Percentiles rank a stretch among this genome's conserved stretches.
These are phyloP conservation scores for Heliothis subflexa DNA, from an alignment of 1,140 invertebrate species.

Conservation along the genomic window DNA sequence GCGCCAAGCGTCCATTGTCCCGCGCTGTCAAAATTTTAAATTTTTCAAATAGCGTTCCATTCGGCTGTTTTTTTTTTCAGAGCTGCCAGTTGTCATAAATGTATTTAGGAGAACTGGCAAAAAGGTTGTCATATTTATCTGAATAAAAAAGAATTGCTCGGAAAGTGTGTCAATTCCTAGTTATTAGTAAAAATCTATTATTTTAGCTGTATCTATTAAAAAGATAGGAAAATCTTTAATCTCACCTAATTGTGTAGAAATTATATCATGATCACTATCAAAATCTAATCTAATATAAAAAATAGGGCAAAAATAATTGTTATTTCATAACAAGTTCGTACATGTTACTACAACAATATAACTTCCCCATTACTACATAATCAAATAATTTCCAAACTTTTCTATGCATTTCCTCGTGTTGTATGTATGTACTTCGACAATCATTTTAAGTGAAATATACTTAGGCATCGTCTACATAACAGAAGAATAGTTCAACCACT, in stretches of 20 bases:
- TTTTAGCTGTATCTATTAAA: too few species aligned
- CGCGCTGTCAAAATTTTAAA: background rate
- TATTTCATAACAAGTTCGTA: background rate
- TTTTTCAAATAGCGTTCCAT: background rate
- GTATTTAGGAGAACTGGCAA: too few species aligned
- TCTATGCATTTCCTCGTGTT: constrained; percentile 7
- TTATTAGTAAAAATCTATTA: too few species aligned
- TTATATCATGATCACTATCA: background rate
- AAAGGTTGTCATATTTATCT: too few species aligned
- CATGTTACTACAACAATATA: background rate
- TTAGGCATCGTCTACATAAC: constrained; percentile 8
- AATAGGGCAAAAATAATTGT: background rate
- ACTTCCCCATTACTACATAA: background rate
- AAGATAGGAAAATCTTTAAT: too few species aligned
- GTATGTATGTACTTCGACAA: constrained; percentile 13
- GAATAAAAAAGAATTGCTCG: too few species aligned
- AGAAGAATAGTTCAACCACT: background rate
- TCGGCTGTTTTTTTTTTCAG: background rate
- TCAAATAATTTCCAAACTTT: constrained; percentile 8
- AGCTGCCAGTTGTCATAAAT: background rate
- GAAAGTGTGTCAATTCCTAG: too few species aligned
- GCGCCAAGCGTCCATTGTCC: background rate
- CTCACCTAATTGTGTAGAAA: background rate
- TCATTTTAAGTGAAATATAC: background rate
- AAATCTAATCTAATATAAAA: background rate